phyloP scores from a whole-genome alignment of 2,888 invertebrate species.

The Patella pellucida region DNA sequence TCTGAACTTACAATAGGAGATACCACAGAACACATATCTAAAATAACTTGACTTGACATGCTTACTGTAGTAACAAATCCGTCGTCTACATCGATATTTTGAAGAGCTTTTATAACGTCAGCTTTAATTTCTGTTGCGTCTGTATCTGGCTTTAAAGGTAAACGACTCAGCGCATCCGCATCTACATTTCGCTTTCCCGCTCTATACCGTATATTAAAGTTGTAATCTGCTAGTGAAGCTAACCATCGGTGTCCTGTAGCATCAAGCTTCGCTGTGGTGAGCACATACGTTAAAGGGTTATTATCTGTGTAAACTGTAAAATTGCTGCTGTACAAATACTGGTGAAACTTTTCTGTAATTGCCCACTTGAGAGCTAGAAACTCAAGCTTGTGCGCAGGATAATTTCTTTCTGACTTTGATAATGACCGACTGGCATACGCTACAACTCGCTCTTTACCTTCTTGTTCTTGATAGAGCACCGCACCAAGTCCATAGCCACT shows the following conservation, averaged over 20 bases:
- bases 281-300: constrained; percentile 33
- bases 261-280: constrained; percentile 31
- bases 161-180: constrained; percentile 37
- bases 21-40: background rate
- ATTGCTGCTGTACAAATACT: constrained; percentile 26
- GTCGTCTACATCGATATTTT: background rate
- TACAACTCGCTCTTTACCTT: constrained; percentile 24
- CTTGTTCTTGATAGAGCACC: constrained; percentile 29
- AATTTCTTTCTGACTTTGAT: constrained; percentile 23
- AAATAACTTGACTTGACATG: background rate
- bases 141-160: constrained; percentile 16
- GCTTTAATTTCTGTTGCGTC: background rate
- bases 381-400: constrained; percentile 31
- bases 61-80: background rate
- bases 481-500: constrained; percentile 24
- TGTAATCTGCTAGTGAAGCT: constrained; percentile 28
- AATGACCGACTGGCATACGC: constrained; percentile 33
- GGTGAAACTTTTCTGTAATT: constrained; percentile 32
- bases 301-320: constrained; percentile 30
- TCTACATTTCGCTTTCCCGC: constrained; percentile 25
- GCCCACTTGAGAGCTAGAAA: constrained; percentile 35
- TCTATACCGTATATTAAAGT: constrained; percentile 26
- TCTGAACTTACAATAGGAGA: background rate
- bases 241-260: constrained; percentile 32
- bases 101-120: background rate